Evolutionary conservation across 1,140 invertebrate species (phyloP), one percentile per base, ranked within the genome.

Genomic region (Contarinia nasturtii): DNA sequence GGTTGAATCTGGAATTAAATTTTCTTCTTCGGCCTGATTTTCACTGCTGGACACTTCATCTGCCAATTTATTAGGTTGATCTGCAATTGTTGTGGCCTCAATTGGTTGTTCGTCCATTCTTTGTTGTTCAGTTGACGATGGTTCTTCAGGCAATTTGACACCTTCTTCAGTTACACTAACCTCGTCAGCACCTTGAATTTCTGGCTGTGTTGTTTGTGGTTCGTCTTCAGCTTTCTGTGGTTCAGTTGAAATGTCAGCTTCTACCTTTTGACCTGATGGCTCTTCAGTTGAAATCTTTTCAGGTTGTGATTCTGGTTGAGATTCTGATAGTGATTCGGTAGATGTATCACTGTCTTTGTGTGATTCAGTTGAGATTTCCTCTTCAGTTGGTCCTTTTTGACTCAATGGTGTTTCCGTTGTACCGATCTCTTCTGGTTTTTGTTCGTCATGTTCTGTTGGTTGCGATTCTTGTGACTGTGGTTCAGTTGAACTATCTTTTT

Each of bases 401-500:
- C n/a, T n/a, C n/a, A 34, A 33, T 46, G 45, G 34, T 20, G 8
- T 50, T 14, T 46, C 53, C 33, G 48, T 50, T 17, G 51, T 48
- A 1, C 54, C 54, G 18, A 33, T 52, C 7, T 40, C 37, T 37
- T 36, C 34, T 47, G 46, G 34, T 21, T 19, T 27, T 38, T 37
- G 37, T 44, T 43, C 33, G 2, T 15, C 40, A 33, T 40, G 21
- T 41, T 1, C 34, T 2, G 14, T n/a, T 43, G 47, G 47, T 40
- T 33, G 18, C 4, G 7, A 3, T 2, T 1, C 11, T n/a, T n/a
- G n/a, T 11, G 45, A 11, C 19, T 17, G 45, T 18, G 12, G 14
- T 38, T 45, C 48, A n/a, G 44, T n/a, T 20, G 34, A 4, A 27
- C 10, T 12, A 1, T 49, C 15, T 33, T 41, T 20, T 38, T 12